Evolutionary conservation across 2,888 invertebrate genomes (phyloP), one percentile per base, ranked within the genome.

Genomic region (Escarpia spicata): DNA sequence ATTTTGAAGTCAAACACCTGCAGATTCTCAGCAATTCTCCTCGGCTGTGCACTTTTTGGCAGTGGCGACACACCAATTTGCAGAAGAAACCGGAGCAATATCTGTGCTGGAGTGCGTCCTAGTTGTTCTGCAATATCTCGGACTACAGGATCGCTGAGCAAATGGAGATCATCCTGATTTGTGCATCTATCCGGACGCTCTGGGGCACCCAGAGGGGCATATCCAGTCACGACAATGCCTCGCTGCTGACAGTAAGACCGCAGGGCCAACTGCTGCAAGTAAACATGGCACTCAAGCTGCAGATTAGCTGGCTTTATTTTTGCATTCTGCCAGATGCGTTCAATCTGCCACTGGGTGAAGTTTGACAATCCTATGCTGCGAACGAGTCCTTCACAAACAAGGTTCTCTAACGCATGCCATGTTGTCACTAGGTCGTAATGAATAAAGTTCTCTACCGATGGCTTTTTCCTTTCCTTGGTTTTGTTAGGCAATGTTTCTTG

Each of bases 241-340:
- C 31, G 9, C 19, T 26, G n/a, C 3, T 89, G 19, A 45, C 92
- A 91, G 89, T 44, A 92, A 44, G 60, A 19, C 43, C 92, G 43
- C 90, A 92, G 31, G 26, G 31, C 19, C 44, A 44, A 43, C 90
- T 92, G 92, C 43, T 92, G 92, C n/a, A 92, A 44, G 44, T 92
- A 92, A 8, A 89, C 92, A 89, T 92, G 92, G 45, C 92, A 92
- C 90, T 92, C 92, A 12, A 92, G 45, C 58, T 92, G 92, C 26
- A 92, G 45, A 92, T 92, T 92, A n/a, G 92, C 60, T 45, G 92
- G 92, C 37, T 91, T 91, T n/a, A 92, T 90, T 43, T 43, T n/a
- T 0, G 92, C 60, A 19, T n/a, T 89, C n/a, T 43, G 9, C 89
- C 91, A 90, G 44, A 92, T 92, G 43, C 45, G 31, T 19, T 92